These are phyloP conservation scores for Aphelenchoides besseyi DNA, from an alignment of 1,140 invertebrate species.

Conservation along the genomic window DNA sequence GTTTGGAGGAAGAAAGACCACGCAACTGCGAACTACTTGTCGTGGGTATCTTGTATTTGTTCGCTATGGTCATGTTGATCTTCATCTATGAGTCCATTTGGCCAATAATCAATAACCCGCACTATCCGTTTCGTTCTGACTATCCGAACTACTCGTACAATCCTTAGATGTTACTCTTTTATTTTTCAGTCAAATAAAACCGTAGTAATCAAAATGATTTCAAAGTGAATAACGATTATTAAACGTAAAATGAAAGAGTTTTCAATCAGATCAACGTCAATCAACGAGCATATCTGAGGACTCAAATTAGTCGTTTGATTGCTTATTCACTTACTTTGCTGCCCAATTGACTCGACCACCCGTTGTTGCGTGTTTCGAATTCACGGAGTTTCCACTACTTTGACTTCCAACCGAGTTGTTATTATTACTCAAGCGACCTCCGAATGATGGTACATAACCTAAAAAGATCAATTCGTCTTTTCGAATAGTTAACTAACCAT, in stretches of 20 bases:
- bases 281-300: too few relatives aligned
- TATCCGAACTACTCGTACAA: neutral
- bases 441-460: constrained; percentile 52
- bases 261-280: neutral
- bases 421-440: constrained; percentile 25
- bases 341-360: constrained; percentile 49
- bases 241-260: neutral
- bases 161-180: neutral
- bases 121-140: neutral
- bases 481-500: constrained; percentile 47
- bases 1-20: neutral
- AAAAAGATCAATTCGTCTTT: constrained; percentile 21
- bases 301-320: too few relatives aligned
- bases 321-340: constrained; percentile 42
- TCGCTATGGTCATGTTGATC: neutral
- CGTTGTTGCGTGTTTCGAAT: constrained; percentile 41
- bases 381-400: neutral
- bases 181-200: neutral
- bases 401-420: constrained; percentile 11
- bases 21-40: neutral
- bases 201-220: neutral
- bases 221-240: neutral
- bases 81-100: constrained; percentile 9
- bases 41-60: neutral
- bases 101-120: constrained; percentile 8